Percentiles rank a stretch among this genome's conserved stretches.
Conservation (phyloP, 2,113 vertebrate species). For the Elanoides forficatus region DNA sequence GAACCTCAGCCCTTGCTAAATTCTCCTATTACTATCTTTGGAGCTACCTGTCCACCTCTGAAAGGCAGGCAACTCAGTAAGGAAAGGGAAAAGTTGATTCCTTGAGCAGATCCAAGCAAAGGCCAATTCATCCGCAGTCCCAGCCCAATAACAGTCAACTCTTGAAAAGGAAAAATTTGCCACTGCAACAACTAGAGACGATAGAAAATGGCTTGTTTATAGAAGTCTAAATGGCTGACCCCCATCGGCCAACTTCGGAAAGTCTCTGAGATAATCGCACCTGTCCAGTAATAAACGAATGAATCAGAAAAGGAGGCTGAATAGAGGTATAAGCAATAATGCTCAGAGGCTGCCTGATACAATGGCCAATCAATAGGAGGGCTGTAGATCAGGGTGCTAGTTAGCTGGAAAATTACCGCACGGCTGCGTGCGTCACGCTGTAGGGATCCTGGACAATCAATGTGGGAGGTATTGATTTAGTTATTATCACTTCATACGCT, state of each 20-base stretch:
- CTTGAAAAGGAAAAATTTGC: background rate
- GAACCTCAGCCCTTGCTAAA: background rate
- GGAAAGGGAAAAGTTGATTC: background rate
- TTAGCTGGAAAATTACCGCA: slow-evolving; percentile 75
- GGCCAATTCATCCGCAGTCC: background rate
- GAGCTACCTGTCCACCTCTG: background rate
- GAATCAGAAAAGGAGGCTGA: slow-evolving; percentile 66
- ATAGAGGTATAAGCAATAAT: slow-evolving; percentile 67
- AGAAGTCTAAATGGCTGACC: slow-evolving; percentile 39
- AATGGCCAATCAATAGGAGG: slow-evolving; percentile 74
- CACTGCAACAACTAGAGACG: background rate
- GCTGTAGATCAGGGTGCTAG: slow-evolving; percentile 74
- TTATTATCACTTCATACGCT: slow-evolving; percentile 77
- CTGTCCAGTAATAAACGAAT: slow-evolving; percentile 70
- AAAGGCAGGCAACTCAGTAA: background rate
- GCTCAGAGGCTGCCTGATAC: slow-evolving; percentile 65
- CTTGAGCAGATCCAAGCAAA: background rate
- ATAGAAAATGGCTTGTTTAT: slow-evolving; percentile 58
- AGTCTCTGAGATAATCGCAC: slow-evolving; percentile 52
- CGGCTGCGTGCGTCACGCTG: slow-evolving; percentile 66
- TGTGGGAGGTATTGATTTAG: slow-evolving; percentile 76
- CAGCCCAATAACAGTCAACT: background rate
- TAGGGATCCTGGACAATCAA: slow-evolving; percentile 76
- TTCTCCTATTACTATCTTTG: background rate
- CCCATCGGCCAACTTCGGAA: slow-evolving; percentile 32